Base-by-base conservation (phyloP, 2,797 vertebrate species). In the Cirrhinus mrigala region DNA sequence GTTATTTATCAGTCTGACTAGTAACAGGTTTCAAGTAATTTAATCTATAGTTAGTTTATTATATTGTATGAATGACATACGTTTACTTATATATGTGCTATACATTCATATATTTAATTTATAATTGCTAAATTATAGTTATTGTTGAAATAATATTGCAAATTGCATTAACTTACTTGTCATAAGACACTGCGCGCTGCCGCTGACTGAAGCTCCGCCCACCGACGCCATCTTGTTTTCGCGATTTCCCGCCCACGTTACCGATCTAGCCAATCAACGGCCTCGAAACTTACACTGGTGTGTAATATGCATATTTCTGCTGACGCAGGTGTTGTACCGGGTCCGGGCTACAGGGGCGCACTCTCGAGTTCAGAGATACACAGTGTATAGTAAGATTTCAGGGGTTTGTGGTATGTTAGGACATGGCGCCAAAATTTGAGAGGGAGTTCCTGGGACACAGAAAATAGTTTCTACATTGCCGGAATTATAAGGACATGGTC, bases 401-500 rank as follows among this genome's bases (percentile, higher is more conserved):
- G 54, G 37, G 33, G 40, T 70, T 71, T 71, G 62, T 81, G 66
- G 29, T 81, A 29, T 81, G 11, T 81, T 8, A 70, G 80, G 80
- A 81, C 80, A 71, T 81, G 6, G 3, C 46, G 12, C 50, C 1
- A 81, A 82, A 82, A 24, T n/a, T 29, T n/a, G 46, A 37, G 66
- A 54, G 80, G 24, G 80, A 2, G 33, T 16, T 71, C 40, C 48
- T 54, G 48, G 27, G 18, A 70, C 80, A 3, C 40, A 54, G n/a
- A 56, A 3, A 24, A 81, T 20, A 0, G 20, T 29, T 1, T 44
- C 0, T 81, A 71, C 66, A 54, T 10, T 70, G 66, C 29, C 10
- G 22, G 68, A 82, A 58, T 82, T 82, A 56, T 71, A 22, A 81
- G 66, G 79, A 81, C 79, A 70, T 56, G 15, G 79, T 6, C 48